Percentiles rank a stretch among this genome's conserved stretches.
Conservation (phyloP, 1,140 invertebrate genomes). For the Thaumatotibia leucotreta region DNA sequence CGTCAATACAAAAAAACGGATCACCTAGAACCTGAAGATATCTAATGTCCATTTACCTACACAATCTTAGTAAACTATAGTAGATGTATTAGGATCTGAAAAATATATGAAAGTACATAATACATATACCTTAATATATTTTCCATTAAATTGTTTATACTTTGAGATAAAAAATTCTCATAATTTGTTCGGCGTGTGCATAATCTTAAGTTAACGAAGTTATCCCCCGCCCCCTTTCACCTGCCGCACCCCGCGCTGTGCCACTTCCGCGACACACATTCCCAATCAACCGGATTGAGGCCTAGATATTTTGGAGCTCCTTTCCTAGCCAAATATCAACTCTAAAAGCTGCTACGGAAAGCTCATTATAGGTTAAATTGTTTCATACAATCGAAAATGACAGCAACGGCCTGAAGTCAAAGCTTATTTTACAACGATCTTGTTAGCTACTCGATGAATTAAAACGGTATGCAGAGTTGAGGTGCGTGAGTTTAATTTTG, state of each 20-base stretch:
- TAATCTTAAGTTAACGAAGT: constrained; percentile 22
- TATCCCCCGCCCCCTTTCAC: constrained; percentile 24
- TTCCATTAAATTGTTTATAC: too few species aligned
- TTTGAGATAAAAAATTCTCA: too few species aligned
- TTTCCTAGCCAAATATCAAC: constrained; percentile 26
- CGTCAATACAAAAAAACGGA: too few species aligned
- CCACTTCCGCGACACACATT: constrained; percentile 53
- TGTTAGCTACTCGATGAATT: constrained; percentile 30
- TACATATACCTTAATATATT: too few species aligned
- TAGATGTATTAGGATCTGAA: too few species aligned
- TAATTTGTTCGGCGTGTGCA: constrained; percentile 22
- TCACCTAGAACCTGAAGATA: too few species aligned
- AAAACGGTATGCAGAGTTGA: constrained; percentile 41
- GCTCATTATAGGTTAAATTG: not conserved
- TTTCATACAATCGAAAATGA: constrained; percentile 6
- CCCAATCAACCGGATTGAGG: constrained; percentile 55
- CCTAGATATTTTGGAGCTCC: constrained; percentile 52
- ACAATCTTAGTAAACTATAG: too few species aligned
- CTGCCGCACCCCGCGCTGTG: constrained; percentile 27
- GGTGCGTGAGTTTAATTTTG: constrained; percentile 42
- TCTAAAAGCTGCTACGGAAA: constrained; percentile 8
- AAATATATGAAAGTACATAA: too few species aligned
- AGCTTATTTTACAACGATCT: constrained; percentile 18
- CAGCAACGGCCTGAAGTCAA: constrained; percentile 15
- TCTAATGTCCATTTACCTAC: too few species aligned